Evolutionary conservation across 2,113 vertebrate species (phyloP), one percentile per base, ranked within the genome.

Genomic region (Stercorarius parasiticus): DNA sequence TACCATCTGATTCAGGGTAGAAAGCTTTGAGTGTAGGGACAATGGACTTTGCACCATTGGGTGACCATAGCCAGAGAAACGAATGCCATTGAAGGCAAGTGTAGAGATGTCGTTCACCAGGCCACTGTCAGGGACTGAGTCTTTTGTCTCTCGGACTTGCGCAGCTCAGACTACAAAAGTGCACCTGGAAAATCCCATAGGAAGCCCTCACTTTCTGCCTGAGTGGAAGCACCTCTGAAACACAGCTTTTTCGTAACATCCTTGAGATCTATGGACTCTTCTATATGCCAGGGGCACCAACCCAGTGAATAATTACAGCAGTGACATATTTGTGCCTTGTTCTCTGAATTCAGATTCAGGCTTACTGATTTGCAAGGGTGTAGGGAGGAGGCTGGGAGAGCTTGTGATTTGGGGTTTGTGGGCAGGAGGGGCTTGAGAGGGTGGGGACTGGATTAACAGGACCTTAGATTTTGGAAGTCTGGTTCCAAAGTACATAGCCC

Each of bases 31-130:
- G 15, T 61, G 36, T 16, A 36, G 19, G 13, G 30, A 73, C 13
- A 65, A 34, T 16, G 1, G 15, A 22, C 15, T 73, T 90, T n/a
- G 30, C 7, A 2, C 9, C 0, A 0, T 6, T 82, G 18, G 4
- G 4, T 40, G 30, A 34, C 36, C 65, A 70, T 5, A 81, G 23
- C 12, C 49, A 81, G 38, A 20, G 38, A 86, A 86, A 74, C 1
- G 2, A 78, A 32, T 5, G 5, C 7, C 15, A 43, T 2, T 50
- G 38, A 49, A 71, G 27, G 20, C 11, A 49, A 71, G 1, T 2
- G 2, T 61, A 83, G 22, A 49, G 23, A n/a, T 50, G 4, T 59
- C 1, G 2, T 66, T 66, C 34, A 69, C 9, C 11, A 71, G 22
- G 9, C 11, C 3, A 3, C 36, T 5, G 0, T 22, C 30, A 76